phyloP scores from a whole-genome alignment of 2,888 invertebrate genomes.

The Willowsia nigromaculata region DNA sequence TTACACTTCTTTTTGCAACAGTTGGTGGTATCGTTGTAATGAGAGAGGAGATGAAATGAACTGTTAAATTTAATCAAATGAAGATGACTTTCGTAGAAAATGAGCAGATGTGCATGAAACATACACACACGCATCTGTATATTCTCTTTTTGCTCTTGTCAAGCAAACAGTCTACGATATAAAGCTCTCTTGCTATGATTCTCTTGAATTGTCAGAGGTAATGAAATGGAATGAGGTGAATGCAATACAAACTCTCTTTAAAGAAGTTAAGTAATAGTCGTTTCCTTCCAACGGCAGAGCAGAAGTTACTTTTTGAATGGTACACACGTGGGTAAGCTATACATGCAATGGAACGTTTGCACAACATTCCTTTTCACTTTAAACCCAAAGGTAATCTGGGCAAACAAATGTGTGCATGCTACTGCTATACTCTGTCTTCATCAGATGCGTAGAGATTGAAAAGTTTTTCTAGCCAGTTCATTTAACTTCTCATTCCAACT shows the following conservation, averaged over 20 bases:
- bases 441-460: not conserved
- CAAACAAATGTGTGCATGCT: not conserved
- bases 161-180: not conserved
- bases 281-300: not conserved
- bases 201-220: constrained; percentile 22
- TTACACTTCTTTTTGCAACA: constrained; percentile 37
- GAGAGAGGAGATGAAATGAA: constrained; percentile 41
- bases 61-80: constrained; percentile 44
- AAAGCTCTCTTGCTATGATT: not conserved
- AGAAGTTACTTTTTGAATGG: not conserved
- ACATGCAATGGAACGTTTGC: not conserved
- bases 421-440: not conserved
- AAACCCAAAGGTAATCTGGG: not conserved
- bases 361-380: constrained; percentile 1
- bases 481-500: constrained; percentile 10
- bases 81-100: constrained; percentile 39
- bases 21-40: constrained; percentile 9
- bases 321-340: not conserved
- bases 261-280: not conserved
- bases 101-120: constrained; percentile 54
- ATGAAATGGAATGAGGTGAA: constrained; percentile 34
- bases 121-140: constrained; percentile 13
- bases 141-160: constrained; percentile 38
- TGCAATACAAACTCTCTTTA: constrained; percentile 17
- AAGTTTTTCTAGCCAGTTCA: not conserved